Evolutionary conservation across 1,140 invertebrate genomes (phyloP).

Genomic region (Stenopsyche tienmushanensis): DNA sequence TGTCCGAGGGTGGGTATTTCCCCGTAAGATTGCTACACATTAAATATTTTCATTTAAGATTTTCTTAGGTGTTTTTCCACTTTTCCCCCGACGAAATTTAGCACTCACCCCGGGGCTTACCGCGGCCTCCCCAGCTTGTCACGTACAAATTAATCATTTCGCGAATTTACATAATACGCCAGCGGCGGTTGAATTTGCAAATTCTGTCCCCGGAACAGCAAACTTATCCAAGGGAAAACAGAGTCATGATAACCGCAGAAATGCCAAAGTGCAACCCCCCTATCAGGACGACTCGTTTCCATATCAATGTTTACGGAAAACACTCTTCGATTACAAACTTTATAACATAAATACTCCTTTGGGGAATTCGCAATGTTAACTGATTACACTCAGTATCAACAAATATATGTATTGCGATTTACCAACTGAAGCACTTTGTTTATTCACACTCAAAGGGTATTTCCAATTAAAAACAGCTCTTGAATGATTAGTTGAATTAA

Average conservation of each 20-base stretch:
- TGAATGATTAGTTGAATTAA: no score
- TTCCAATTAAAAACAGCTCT: no score
- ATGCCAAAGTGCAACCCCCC: background rate
- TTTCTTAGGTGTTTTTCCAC: background rate
- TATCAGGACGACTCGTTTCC: no score
- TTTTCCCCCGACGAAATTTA: background rate
- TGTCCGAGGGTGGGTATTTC: no score
- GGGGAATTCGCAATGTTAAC: no score
- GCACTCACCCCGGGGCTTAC: conserved; percentile 7
- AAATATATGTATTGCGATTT: no score
- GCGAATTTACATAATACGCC: conserved; percentile 29
- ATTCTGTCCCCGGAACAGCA: conserved; percentile 6
- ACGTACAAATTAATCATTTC: conserved; percentile 32
- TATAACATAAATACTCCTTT: no score
- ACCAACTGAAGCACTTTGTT: no score
- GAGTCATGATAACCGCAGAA: background rate
- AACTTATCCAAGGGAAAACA: background rate
- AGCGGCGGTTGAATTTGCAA: conserved; percentile 23
- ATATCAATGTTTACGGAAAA: background rate
- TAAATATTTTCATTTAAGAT: conserved; percentile 12
- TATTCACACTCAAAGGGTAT: no score
- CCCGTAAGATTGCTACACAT: no score
- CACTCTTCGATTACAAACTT: background rate
- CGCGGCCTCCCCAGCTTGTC: conserved; percentile 22
- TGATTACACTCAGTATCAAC: no score